Conservation (phyloP, 2,888 invertebrate genomes). For the Tolmerus cingulatus region DNA sequence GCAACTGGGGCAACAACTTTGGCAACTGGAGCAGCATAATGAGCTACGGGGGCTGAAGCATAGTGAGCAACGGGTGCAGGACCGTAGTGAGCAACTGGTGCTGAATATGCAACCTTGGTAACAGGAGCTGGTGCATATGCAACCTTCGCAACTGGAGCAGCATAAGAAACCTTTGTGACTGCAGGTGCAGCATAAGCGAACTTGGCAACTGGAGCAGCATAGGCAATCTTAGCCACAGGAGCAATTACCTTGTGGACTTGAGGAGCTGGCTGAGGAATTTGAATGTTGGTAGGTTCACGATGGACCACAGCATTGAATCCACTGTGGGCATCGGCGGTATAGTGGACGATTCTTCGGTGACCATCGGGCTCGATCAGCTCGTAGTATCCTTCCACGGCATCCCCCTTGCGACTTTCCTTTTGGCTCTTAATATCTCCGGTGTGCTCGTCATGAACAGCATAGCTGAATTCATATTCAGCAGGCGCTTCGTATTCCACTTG, state of each 20-base stretch:
- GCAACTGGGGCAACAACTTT: conserved; percentile 24
- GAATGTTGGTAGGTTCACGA: conserved; percentile 61
- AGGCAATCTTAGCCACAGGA: conserved; percentile 52
- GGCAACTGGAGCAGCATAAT: conserved; percentile 50
- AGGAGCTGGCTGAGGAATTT: conserved; percentile 34
- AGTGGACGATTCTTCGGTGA: conserved; percentile 65
- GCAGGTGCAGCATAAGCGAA: conserved; percentile 48
- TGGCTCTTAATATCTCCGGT: conserved; percentile 67
- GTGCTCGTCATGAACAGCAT: conserved; percentile 64
- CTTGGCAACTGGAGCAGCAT: conserved; percentile 34
- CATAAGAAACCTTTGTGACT: conserved; percentile 39
- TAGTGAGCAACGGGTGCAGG: conserved; percentile 42
- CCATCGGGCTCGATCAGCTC: conserved; percentile 67
- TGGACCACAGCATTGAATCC: conserved; percentile 67
- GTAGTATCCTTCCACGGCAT: conserved; percentile 66
- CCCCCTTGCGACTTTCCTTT: conserved; percentile 65
- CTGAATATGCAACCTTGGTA: conserved; percentile 64
- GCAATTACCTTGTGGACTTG: conserved; percentile 49
- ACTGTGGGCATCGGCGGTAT: conserved; percentile 65
- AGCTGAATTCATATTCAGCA: conserved; percentile 65
- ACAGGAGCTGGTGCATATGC: conserved; percentile 44
- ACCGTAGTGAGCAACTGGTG: conserved; percentile 57
- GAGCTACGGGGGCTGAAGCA: conserved; percentile 46
- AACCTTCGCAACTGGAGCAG: conserved; percentile 6
- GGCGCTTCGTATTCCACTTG: conserved; percentile 60